Evolutionary conservation across 2,888 invertebrate genomes (phyloP).

Genomic region (Syrista parreyssii): DNA sequence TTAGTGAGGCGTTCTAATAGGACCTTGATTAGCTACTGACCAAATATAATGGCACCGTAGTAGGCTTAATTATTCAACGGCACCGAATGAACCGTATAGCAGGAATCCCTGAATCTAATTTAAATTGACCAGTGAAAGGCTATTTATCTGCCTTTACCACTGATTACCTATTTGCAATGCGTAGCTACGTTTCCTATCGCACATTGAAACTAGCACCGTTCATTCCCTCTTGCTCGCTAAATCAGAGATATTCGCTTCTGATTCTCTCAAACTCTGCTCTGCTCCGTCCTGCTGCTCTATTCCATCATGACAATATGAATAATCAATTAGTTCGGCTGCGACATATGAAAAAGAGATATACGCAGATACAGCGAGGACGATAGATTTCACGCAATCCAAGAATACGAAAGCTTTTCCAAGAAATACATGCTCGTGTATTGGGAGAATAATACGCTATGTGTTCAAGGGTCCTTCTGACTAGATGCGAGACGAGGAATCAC

Average conservation of each 20-base stretch:
- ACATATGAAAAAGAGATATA: no score
- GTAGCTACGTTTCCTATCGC: conserved; percentile 4
- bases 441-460: no score
- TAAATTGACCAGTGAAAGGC: conserved; percentile 40
- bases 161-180: conserved; percentile 42
- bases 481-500: no score
- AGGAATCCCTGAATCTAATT: conserved; percentile 35
- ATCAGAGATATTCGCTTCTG: no score
- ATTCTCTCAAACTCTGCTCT: no score
- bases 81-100: conserved; percentile 33
- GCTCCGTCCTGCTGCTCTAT: conserved; percentile 7
- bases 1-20: conserved; percentile 20
- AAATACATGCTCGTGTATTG: no score
- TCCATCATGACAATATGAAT: conserved; percentile 29
- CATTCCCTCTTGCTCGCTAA: no score
- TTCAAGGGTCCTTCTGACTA: no score
- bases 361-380: no score
- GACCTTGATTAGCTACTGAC: conserved; percentile 18
- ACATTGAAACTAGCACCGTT: no score
- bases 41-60: conserved; percentile 18
- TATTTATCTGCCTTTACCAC: conserved; percentile 43
- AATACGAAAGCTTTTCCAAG: no score
- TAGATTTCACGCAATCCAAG: no score
- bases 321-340: conserved; percentile 9
- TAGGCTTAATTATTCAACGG: conserved; percentile 32